Evolutionary conservation across 2,888 invertebrate genomes (phyloP).

Genomic region (Drosophila picticornis): DNA sequence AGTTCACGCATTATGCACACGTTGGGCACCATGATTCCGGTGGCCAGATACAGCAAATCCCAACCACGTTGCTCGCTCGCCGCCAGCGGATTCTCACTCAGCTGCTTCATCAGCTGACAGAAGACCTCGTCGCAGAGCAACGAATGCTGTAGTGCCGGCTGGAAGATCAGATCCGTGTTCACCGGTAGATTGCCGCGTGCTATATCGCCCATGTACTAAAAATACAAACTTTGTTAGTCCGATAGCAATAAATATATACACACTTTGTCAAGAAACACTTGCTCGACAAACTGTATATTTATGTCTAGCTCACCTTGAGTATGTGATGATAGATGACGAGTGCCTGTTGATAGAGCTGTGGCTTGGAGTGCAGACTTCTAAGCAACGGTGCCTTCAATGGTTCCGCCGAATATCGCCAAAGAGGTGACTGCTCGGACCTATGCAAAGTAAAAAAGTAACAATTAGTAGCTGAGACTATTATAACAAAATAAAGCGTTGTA

Average conservation of each 20-base stretch:
- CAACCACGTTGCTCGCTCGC: conserved; percentile 95
- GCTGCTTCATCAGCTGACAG: conserved; percentile 97
- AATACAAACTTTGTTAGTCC: background rate
- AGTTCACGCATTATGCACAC: conserved; percentile 91
- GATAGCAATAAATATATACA: background rate
- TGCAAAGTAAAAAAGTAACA: background rate
- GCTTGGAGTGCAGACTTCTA: conserved; percentile 90
- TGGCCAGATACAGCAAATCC: conserved; percentile 96
- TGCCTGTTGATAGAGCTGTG: conserved; percentile 90
- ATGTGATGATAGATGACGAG: conserved; percentile 91
- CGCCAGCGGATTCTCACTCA: conserved; percentile 94
- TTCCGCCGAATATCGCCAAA: conserved; percentile 93
- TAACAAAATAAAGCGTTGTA: background rate
- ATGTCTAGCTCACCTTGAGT: conserved; percentile 87
- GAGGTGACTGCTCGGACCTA: conserved; percentile 85
- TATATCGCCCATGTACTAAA: conserved; percentile 94
- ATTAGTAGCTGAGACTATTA: background rate
- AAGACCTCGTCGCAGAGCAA: conserved; percentile 95
- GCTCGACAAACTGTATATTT: too few relatives aligned
- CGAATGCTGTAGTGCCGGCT: conserved; percentile 90
- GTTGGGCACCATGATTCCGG: conserved; percentile 94
- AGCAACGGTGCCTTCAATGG: conserved; percentile 93
- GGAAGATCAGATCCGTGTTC: conserved; percentile 95
- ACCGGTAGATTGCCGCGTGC: conserved; percentile 92
- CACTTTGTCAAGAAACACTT: too few relatives aligned